phyloP scores from a whole-genome alignment of 2,113 vertebrate species.

The Pongo pygmaeus region DNA sequence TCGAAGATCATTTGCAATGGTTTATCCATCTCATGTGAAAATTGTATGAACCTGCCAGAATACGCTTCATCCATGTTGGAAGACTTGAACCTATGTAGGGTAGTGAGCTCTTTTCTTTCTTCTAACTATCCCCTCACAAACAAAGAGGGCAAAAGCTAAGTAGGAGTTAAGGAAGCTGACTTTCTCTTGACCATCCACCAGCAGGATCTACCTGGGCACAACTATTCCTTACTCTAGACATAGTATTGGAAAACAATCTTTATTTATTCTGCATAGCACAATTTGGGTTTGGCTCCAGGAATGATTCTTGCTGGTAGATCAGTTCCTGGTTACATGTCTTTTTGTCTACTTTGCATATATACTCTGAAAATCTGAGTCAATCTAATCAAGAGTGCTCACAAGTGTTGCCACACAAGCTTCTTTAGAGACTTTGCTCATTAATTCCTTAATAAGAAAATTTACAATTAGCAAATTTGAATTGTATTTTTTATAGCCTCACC shows the following conservation, averaged over 20 bases:
- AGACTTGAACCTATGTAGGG: not conserved
- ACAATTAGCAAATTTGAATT: not conserved
- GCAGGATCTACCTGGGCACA: not conserved
- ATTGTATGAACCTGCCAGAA: not conserved
- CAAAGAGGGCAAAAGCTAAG: not conserved
- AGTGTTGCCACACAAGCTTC: not conserved
- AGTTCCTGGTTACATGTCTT: not conserved
- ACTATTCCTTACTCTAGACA: not conserved
- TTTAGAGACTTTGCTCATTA: not conserved
- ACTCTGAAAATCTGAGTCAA: not conserved
- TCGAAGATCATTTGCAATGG: not conserved
- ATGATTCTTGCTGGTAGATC: not conserved
- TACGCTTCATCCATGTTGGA: not conserved
- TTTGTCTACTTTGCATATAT: not conserved
- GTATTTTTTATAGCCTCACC: not conserved
- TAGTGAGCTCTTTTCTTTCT: not conserved
- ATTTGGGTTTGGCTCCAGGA: not conserved
- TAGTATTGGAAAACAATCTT: not conserved
- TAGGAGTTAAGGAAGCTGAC: not conserved
- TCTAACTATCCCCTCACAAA: not conserved
- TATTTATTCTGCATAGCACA: not conserved
- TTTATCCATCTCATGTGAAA: not conserved
- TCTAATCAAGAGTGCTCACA: not conserved
- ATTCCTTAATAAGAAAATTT: slow-evolving; percentile 16
- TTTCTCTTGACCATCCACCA: not conserved